Conservation (phyloP, 2,888 invertebrate genomes). For the Lacanobia wlatinum region DNA sequence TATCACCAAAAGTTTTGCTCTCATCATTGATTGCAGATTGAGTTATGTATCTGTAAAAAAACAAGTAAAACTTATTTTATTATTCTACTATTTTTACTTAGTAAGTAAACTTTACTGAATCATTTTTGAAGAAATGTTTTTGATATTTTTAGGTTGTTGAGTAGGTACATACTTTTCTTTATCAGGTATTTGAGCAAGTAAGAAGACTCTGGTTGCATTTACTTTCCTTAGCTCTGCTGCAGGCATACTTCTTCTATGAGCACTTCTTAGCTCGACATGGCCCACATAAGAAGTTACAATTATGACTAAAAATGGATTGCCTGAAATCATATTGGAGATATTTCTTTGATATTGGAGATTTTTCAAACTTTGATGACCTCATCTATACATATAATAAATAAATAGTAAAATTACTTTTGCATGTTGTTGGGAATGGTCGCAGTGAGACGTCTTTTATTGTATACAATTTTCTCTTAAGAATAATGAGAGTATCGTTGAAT, state of each 20-base stretch:
- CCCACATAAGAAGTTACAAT: conserved; percentile 94
- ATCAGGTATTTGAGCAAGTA: conserved; percentile 91
- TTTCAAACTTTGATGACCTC: no score
- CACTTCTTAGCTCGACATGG: conserved; percentile 91
- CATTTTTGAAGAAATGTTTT: no score
- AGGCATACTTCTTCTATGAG: conserved; percentile 93
- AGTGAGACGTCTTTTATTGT: conserved; percentile 33
- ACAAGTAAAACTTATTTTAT: neutral
- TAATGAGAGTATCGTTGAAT: conserved; percentile 68
- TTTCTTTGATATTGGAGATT: neutral
- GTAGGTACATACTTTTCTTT: conserved; percentile 78
- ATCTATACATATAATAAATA: no score
- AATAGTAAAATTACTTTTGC: no score
- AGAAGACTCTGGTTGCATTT: conserved; percentile 92
- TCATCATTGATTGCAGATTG: conserved; percentile 92
- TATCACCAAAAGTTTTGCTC: conserved; percentile 92
- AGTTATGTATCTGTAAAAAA: conserved; percentile 78
- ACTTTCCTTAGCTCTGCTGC: conserved; percentile 89
- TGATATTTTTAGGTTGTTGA: neutral
- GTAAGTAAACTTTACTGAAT: neutral
- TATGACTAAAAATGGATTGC: conserved; percentile 79
- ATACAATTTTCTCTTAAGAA: conserved; percentile 67
- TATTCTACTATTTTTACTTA: no score
- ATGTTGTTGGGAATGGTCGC: no score
- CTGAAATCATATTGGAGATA: conserved; percentile 69